These are phyloP conservation scores for Hypotaenidia philippensis DNA, from an alignment of 2,797 vertebrate species.

Conservation along the genomic window DNA sequence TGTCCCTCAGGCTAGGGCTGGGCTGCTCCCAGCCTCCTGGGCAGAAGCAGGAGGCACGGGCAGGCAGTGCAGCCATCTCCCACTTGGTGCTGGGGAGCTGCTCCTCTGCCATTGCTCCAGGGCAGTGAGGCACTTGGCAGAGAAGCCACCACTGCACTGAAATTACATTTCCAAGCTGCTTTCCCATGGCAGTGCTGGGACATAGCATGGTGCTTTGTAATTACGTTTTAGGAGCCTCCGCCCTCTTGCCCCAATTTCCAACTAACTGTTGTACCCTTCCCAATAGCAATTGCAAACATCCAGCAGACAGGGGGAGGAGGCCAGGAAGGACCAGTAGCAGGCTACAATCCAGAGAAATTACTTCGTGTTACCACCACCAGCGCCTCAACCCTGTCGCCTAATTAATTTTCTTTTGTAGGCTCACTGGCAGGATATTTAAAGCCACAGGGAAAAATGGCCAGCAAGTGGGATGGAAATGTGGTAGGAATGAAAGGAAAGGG, in stretches of 20 bases:
- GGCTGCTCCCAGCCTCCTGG: slow-evolving; percentile 22
- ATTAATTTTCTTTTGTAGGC: slow-evolving; percentile 22
- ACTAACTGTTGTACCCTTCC: slow-evolving; percentile 52
- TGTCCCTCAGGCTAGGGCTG: not conserved
- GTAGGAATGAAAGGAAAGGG: not conserved
- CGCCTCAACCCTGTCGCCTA: not conserved
- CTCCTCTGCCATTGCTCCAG: slow-evolving; percentile 10
- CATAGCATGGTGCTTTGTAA: slow-evolving; percentile 45
- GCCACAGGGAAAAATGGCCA: not conserved
- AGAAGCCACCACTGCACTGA: slow-evolving; percentile 22
- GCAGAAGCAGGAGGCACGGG: not conserved
- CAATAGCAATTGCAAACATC: slow-evolving; percentile 9
- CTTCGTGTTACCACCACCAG: not conserved
- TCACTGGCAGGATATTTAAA: not conserved
- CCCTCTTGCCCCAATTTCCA: slow-evolving; percentile 70
- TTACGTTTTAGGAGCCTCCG: slow-evolving; percentile 45
- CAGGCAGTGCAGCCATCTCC: not conserved
- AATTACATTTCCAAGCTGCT: slow-evolving; percentile 54
- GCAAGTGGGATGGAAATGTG: not conserved
- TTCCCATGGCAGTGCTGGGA: slow-evolving; percentile 65
- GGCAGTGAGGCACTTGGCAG: slow-evolving; percentile 39
- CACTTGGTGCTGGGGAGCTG: not conserved
- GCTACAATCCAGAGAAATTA: not conserved
- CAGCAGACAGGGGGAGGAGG: not conserved
- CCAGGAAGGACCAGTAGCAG: not conserved